Evolutionary conservation across 2,888 invertebrate genomes (phyloP), one percentile per base, ranked within the genome.

Genomic region (Ligdia adustata): DNA sequence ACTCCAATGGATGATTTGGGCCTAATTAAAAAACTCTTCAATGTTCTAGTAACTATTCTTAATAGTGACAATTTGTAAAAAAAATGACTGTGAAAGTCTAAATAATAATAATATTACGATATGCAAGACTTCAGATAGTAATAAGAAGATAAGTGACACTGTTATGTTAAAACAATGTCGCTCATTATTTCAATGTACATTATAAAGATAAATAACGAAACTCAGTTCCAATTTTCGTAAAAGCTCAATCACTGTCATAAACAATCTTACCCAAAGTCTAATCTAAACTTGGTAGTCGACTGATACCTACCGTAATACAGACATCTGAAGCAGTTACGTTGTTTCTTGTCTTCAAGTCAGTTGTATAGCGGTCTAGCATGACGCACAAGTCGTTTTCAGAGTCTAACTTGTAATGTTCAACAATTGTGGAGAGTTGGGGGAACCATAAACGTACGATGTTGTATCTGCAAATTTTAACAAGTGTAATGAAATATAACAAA

Each of bases 381-480:
- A 42, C 49, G 28, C 80, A 80, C 24, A 79, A 55, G 51, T 79
- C 72, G n/a, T 57, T 55, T 15, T 60, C 57, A 0, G 42, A 53
- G 29, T 66, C 64, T 1, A 56, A 47, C 7, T 55, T 51, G 29
- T 72, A 69, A 52, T 78, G 71, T 27, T 80, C 80, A 0, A 76
- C 71, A 3, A 80, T 69, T 1, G 79, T 72, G 4, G 76, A 79
- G 39, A 80, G 56, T 60, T 80, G 80, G n/a, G 80, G 78, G 40
- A 69, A 80, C 80, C 80, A 80, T 0, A 80, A 55, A 1, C 72
- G 66, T 14, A 73, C 32, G 3, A 72, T 65, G 38, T 78, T 78
- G 54, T 72, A 74, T 46, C 79, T 80, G 52, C 7, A 40, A 37
- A 34, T 1, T 15, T 26, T 22, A 16, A 32, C 18, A 24, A 24